Base-by-base conservation (phyloP, 2,797 vertebrate genomes). In the Benthosema pterotum region DNA sequence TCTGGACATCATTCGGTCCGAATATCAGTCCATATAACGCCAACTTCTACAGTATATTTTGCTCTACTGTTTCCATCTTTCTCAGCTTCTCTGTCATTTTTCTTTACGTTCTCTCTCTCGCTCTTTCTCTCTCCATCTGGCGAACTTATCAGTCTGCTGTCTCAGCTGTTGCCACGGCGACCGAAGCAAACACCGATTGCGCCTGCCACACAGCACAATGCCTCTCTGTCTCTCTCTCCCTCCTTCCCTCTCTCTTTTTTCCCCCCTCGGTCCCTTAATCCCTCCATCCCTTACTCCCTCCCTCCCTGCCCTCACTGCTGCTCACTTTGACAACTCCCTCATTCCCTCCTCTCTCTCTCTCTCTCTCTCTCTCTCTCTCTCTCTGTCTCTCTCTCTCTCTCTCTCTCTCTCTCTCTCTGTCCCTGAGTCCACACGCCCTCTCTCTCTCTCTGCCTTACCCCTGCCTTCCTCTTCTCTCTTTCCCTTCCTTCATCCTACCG, bases 131-230 rank as follows among this genome's bases (percentile, higher is more conserved):
- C 57, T 13, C 83, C 88, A 88, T 90, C 87, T 89, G 89, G 83
- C 80, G 83, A 87, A 90, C 84, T 88, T 85, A 90, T 90, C 88
- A 90, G 75, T 46, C 55, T 64, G 58, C 69, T 63, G 71, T 72
- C 63, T 61, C n/a, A 13, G 54, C 57, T 0, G 87, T 90, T 80
- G 77, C 78, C 2, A 38, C 59, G 15, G 84, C 64, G 82, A 88
- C 85, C 75, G 65, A 68, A 64, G 82, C 78, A 88, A 90, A 88
- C 83, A 88, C 74, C 19, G 43, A 49, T 72, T 60, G 48, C 68
- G 71, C 76, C 82, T 81, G 76, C 83, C 77, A 69, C 71, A 78
- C 72, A 79, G 85, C 14, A 88, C 87, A 89, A 89, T 86, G 85
- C 77, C 69, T 85, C 80, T 78, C 87, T 88, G 83, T 89, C 83